Conservation (phyloP, 1,140 invertebrate species). For the Zaprionus lachaisei region DNA sequence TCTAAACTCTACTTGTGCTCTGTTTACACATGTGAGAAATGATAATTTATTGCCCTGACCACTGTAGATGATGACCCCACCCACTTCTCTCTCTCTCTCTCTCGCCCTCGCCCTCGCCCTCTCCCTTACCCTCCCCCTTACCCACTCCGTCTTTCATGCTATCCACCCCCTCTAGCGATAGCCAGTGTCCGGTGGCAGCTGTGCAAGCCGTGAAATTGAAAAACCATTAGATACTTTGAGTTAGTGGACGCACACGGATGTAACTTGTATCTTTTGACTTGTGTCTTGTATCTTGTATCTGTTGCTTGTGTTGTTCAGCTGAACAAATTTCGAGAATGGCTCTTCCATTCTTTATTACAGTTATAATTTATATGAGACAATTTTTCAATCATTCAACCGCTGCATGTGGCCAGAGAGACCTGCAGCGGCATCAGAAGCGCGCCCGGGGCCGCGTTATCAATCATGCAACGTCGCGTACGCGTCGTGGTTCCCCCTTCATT, state of each 20-base stretch:
- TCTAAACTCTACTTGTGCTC: neutral
- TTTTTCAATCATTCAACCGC: constrained; percentile 69
- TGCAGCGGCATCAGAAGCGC: constrained; percentile 45
- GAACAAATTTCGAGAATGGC: neutral
- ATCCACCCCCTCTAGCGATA: neutral
- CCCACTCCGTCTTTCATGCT: neutral
- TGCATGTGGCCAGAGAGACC: constrained; percentile 54
- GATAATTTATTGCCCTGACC: constrained; percentile 37
- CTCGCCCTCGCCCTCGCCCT: neutral
- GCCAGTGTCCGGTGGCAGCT: constrained; percentile 14
- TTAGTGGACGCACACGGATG: constrained; percentile 10
- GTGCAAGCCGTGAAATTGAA: constrained; percentile 60
- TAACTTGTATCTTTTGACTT: constrained; percentile 20
- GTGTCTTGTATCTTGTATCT: neutral
- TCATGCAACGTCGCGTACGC: constrained; percentile 55
- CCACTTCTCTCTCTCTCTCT: neutral
- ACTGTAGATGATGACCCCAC: constrained; percentile 7
- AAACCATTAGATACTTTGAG: constrained; percentile 58
- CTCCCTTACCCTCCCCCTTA: neutral
- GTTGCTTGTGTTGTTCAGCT: constrained; percentile 5
- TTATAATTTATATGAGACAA: constrained; percentile 81
- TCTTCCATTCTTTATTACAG: constrained; percentile 66
- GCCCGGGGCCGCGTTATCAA: constrained; percentile 60
- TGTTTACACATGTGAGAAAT: constrained; percentile 27
- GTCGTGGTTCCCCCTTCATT: constrained; percentile 19